Percentiles rank a stretch among this genome's conserved stretches.
phyloP scores from a whole-genome alignment of 2,113 vertebrate species.

The Hucho hucho region DNA sequence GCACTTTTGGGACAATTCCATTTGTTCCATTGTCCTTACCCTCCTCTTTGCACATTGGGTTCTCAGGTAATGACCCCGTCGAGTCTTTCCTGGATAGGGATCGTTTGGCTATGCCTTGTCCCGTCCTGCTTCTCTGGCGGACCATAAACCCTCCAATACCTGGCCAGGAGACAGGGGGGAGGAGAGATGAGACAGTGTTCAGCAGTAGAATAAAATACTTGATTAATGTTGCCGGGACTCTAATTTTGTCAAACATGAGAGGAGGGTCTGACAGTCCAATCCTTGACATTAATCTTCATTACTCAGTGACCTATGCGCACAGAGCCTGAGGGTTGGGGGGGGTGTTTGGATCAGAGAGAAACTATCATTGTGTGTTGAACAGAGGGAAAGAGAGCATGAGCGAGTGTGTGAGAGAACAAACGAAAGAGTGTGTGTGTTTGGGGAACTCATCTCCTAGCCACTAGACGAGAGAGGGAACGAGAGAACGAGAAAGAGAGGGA shows the following conservation, averaged over 20 bases:
- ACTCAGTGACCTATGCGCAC: constrained; percentile 31
- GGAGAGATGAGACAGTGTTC: background rate
- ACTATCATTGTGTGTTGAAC: no score
- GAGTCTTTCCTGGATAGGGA: constrained; percentile 84
- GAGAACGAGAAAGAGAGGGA: background rate
- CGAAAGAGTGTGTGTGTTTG: background rate
- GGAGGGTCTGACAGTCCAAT: constrained; percentile 25
- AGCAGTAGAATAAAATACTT: background rate
- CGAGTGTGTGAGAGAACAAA: no score
- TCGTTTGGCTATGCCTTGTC: constrained; percentile 84
- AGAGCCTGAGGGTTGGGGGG: background rate
- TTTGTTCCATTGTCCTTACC: constrained; percentile 64
- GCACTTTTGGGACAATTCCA: no score
- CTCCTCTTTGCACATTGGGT: constrained; percentile 77
- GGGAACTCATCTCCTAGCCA: background rate
- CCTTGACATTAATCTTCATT: constrained; percentile 43
- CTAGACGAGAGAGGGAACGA: background rate
- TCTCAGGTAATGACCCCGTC: constrained; percentile 79
- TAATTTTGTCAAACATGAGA: constrained; percentile 16
- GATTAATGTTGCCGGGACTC: constrained; percentile 25
- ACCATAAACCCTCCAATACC: constrained; percentile 99
- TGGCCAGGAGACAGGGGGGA: constrained; percentile 43
- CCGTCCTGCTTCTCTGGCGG: constrained; percentile 89
- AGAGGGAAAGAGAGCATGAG: no score
- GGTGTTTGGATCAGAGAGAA: no score